Evolutionary conservation across 1,140 invertebrate genomes (phyloP).

Genomic region (Idris sp.): DNA sequence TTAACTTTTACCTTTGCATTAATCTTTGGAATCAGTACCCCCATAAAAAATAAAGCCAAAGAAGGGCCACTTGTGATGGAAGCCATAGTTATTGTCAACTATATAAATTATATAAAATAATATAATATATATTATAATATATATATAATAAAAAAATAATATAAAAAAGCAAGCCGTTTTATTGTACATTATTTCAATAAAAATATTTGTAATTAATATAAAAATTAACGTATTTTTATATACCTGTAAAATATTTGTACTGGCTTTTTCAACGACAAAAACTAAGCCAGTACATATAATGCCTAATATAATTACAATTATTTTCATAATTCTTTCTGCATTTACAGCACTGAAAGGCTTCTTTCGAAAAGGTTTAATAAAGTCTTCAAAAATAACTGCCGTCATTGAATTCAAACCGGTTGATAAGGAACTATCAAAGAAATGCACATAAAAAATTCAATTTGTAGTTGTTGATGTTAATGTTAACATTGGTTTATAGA

Average conservation of each 20-base stretch:
- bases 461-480: no score
- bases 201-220: not conserved
- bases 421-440: constrained; percentile 87
- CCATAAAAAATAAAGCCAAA: constrained; percentile 88
- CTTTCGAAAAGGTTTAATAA: constrained; percentile 83
- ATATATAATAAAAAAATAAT: no score
- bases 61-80: constrained; percentile 86
- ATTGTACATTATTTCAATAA: not conserved
- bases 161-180: no score
- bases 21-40: constrained; percentile 88
- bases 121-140: no score
- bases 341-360: constrained; percentile 81
- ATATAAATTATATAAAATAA: no score
- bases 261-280: constrained; percentile 85
- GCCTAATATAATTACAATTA: constrained; percentile 84
- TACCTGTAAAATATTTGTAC: constrained; percentile 82
- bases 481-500: not conserved
- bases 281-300: constrained; percentile 83
- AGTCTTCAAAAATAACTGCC: constrained; percentile 91
- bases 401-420: constrained; percentile 95
- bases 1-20: constrained; percentile 82
- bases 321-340: constrained; percentile 83
- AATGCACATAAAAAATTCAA: not conserved
- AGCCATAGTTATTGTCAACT: constrained; percentile 83
- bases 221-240: not conserved